Conservation (phyloP, 2,113 vertebrate species). For the Phasianus colchicus region DNA sequence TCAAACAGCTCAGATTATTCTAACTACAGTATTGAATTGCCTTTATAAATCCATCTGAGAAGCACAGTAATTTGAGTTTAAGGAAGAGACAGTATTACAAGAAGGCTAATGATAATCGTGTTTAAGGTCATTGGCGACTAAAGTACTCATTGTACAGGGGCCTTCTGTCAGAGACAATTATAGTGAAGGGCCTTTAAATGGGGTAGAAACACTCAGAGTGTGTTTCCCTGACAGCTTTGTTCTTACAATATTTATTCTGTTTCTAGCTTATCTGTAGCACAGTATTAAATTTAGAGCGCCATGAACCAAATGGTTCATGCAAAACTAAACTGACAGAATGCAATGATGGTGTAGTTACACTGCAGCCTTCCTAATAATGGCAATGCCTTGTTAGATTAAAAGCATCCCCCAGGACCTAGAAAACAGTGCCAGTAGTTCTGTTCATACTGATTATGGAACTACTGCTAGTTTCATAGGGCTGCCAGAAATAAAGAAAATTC, state of each 20-base stretch:
- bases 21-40: background rate
- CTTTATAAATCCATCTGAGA: slow-evolving; percentile 39
- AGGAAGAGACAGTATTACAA: slow-evolving; percentile 30
- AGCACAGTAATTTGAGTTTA: slow-evolving; percentile 52
- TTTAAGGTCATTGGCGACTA: slow-evolving; percentile 54
- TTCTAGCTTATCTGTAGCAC: slow-evolving; percentile 23
- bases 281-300: slow-evolving; percentile 39
- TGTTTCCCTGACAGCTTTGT: slow-evolving; percentile 53
- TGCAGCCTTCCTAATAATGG: background rate
- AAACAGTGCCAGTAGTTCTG: background rate
- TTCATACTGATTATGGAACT: background rate
- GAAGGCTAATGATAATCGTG: slow-evolving; percentile 40
- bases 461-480: background rate
- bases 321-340: slow-evolving; percentile 51
- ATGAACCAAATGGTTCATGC: background rate
- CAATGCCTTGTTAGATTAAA: slow-evolving; percentile 4
- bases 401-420: background rate
- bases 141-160: slow-evolving; percentile 31
- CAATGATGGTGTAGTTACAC: background rate
- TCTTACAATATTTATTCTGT: slow-evolving; percentile 58
- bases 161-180: slow-evolving; percentile 61
- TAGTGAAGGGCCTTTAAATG: slow-evolving; percentile 37
- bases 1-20: slow-evolving; percentile 49
- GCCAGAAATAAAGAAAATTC: background rate
- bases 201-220: background rate